Evolutionary conservation across 2,113 vertebrate genomes (phyloP), one percentile per base, ranked within the genome.

Genomic region (Anhinga rufa): DNA sequence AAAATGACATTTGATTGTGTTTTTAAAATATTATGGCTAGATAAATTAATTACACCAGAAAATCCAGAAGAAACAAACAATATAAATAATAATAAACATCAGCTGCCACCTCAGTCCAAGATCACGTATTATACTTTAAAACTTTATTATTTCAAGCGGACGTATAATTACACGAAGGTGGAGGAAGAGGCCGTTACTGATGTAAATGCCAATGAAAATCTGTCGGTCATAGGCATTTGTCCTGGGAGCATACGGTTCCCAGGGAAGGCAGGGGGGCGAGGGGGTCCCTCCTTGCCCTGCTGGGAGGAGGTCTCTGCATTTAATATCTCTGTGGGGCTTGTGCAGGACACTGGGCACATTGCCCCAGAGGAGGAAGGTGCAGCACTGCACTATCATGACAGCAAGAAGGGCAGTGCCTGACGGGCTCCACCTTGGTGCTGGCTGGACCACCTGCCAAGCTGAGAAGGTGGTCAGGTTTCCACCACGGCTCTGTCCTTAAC

Each of bases 21-120:
- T 97, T 97, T 94, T 86, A 69, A 82, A 98, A 97, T 95, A 92
- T 72, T 89, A 94, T 92, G 82, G 94, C 83, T 97, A 92, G 93
- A 96, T 97, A 97, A 93, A 98, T 96, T 93, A 91, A 93, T 93
- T 95, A 80, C 28, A 74, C 61, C 88, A 93, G 91, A 95, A 96
- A 96, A 97, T 34, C 64, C 85, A 91, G 68, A 71, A 92, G 77
- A 69, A 84, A 82, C 82, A 95, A 96, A 95, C 68, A 94, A 74
- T 85, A 86, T 96, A 88, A 94, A 87, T 92, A 95, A 49, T 74
- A 96, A 90, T 58, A 87, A 93, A 69, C 65, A 71, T 91, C 78
- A 95, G 44, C 69, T 91, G 40, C 70, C 66, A 72, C 54, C 12
- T 95, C 52, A 71, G 60, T 36, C 62, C 52, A 55, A 92, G 19